Evolutionary conservation across 2,113 vertebrate species (phyloP), one percentile per base, ranked within the genome.

Genomic region (Xiphorhynchus elegans): DNA sequence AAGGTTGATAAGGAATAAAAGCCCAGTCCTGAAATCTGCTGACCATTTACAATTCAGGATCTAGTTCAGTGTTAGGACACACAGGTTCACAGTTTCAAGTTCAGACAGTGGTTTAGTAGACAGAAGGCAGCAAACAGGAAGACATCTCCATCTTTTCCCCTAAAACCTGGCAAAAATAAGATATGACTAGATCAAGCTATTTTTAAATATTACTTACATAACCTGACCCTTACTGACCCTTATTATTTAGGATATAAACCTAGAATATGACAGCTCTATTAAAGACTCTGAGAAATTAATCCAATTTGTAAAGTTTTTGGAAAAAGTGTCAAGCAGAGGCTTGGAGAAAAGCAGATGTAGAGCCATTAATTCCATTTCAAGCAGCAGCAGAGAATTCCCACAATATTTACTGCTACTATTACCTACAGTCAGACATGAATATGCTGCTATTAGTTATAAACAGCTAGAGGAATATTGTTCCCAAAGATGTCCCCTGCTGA

Each of bases 381-480:
- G 25, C 7, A 63, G 16, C 20, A 44, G 20, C n/a, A 68, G 25
- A 56, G 39, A 75, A 70, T 33, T 49, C 35, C 63, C 53, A 29
- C 58, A 58, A 10, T 13, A n/a, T 7, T 68, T 19, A 29, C 24
- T 55, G 31, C 19, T 16, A 11, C 11, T 35, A 9, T 42, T 4
- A 28, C 4, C 28, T 3, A 29, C 3, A 18, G 13, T 2, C n/a
- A 39, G 4, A 17, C 0, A 26, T 16, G 15, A 66, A 62, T 13
- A n/a, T 26, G 12, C 46, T 79, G 29, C 49, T 23, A 3, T 42
- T n/a, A 13, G 10, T 33, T n/a, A n/a, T 6, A 50, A 79, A 50
- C 11, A 17, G 17, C 56, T 10, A 7, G 2, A 46, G 66, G 9
- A 83, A 75, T 13, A 42, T 37, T 2, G 5, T 19, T 12, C 47